Base-by-base conservation (phyloP, 2,888 invertebrate species). In the Luperina nickerlii region DNA sequence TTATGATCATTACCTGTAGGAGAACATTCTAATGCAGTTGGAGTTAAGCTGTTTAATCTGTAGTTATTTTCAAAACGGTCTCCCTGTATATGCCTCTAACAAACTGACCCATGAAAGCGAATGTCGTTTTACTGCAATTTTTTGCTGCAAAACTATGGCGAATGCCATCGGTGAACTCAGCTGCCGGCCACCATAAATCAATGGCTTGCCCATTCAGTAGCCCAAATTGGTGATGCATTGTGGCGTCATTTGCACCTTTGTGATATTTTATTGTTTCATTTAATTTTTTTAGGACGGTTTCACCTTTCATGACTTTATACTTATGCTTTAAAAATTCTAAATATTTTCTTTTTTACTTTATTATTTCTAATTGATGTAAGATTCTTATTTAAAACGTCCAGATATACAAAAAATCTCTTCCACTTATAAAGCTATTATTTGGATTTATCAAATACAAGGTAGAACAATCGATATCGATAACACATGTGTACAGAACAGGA, bases 171-270 rank as follows among this genome's bases (percentile, higher is more conserved):
- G 86, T 79, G 88, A 88, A 89, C 89, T 94, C 95, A 95, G 95
- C 95, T 94, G 95, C 91, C 91, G 82, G 76, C 68, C 81, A 75
- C 87, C 89, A 94, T 96, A 96, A 95, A 96, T 96, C 94, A 94
- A 87, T 76, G 57, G 78, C 84, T 87, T 88, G 90, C 87, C 91
- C 90, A 92, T 93, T 93, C 92, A 92, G 90, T 91, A 92, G 92
- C 90, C 90, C 85, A 92, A 93, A 91, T 92, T 90, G 91, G 78
- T 84, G 79, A 54, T 71, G 82, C 80, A 87, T 87, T 90, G 90
- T 90, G 90, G 87, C 84, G 63, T 85, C 81, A 90, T 89, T 88
- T 90, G 82, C 82, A 85, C 82, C 86, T 85, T 91, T 82, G 74
- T 60, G 71, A 60, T n/a, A 77, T 76, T 85, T 67, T 70, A 83